Base-by-base conservation (phyloP, 2,888 invertebrate genomes). In the Globia sparganii region DNA sequence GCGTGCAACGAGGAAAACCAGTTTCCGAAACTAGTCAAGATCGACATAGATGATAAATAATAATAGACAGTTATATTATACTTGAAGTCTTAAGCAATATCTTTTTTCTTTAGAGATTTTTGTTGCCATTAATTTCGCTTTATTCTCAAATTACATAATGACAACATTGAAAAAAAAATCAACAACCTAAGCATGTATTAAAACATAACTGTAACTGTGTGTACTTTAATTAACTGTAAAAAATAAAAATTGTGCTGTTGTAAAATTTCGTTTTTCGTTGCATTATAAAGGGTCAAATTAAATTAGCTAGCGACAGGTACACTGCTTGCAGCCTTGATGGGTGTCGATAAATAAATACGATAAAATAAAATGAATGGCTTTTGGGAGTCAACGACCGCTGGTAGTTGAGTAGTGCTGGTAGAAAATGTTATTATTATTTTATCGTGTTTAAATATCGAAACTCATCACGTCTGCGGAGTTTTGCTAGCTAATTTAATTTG, bases 1-100 rank as follows among this genome's bases (percentile, higher is more conserved):
- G 43, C 59, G 28, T 91, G 91, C 72, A 11, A 18, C 1, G 37
- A 34, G n/a, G 34, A 56, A 9, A 34, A 37, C 1, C 1, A 8
- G 18, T 13, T 53, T 15, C 18, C 31, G 1, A 75, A 46, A 65
- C 25, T 37, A 21, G 15, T 68, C 0, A 28, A 67, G 11, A 49
- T 76, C 2, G 0, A 21, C 1, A 0, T 76, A 1, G 1, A 9
- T 18, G 56, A n/a, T 5, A 4, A 31, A 59, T 21, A 59, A 31
- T 37, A 34, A 34, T 34, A 53, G 18, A 13, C 34, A 34, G 6
- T 34, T 3, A 25, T 31, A 25, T 21, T n/a, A 40, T 4, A n/a
- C 8, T 46, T 46, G 2, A 11, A 18, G 28, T 34, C 46, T 34
- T 25, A 61, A 18, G 13, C 31, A 61, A 25, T 34, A 6, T 21